Percentiles rank a stretch among this genome's conserved stretches.
Evolutionary conservation across 2,888 invertebrate genomes (phyloP).

Genomic region (Eueremaeus valkanovi): DNA sequence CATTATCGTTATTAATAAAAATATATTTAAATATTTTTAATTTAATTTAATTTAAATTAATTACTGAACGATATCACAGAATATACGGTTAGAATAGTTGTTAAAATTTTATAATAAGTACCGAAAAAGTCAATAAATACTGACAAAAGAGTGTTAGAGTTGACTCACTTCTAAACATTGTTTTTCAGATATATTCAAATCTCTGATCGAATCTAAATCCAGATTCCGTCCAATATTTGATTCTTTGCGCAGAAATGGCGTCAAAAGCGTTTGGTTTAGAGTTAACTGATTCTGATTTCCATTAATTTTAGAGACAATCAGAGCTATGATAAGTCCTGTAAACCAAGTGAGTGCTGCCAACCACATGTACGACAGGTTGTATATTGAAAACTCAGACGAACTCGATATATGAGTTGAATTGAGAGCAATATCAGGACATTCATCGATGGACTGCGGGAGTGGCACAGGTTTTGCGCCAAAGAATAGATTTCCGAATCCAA

Average conservation of each 20-base stretch:
- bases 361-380: slow-evolving; percentile 57
- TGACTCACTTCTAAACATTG: not conserved
- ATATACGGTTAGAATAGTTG: too few species aligned
- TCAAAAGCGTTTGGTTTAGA: not conserved
- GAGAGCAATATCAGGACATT: slow-evolving; percentile 42
- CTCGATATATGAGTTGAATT: slow-evolving; percentile 7
- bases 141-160: too few species aligned
- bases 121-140: too few species aligned
- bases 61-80: too few species aligned
- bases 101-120: too few species aligned
- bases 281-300: not conserved
- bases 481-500: slow-evolving; percentile 72
- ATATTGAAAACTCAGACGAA: slow-evolving; percentile 49
- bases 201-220: too few species aligned
- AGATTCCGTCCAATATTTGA: too few species aligned
- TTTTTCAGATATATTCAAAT: too few species aligned
- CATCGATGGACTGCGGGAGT: slow-evolving; percentile 45
- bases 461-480: slow-evolving; percentile 59
- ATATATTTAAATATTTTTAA: too few species aligned
- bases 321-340: slow-evolving; percentile 45
- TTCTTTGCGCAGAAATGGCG: not conserved
- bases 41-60: too few species aligned
- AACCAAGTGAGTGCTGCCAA: slow-evolving; percentile 47
- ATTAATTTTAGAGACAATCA: slow-evolving; percentile 41
- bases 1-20: too few species aligned